Evolutionary conservation across 2,797 vertebrate genomes (phyloP).

Genomic region (Alectoris magna): DNA sequence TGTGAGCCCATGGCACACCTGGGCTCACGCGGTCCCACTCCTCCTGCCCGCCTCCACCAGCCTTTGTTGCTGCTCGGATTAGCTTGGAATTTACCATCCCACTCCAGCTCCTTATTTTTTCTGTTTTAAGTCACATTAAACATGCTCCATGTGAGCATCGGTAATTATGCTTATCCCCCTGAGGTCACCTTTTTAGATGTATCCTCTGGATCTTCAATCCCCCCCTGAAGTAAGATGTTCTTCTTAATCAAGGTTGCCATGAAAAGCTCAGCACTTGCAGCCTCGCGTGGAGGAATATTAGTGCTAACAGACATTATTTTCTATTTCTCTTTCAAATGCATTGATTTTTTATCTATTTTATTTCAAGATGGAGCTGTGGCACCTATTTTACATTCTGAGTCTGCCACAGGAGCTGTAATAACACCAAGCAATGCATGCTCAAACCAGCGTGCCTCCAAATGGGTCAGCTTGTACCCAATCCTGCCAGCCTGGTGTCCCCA

Average conservation of each 20-base stretch:
- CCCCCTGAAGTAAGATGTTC: background rate
- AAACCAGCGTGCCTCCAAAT: background rate
- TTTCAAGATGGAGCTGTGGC: constrained; percentile 1
- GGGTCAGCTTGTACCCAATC: background rate
- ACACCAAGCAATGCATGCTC: background rate
- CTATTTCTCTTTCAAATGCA: constrained; percentile 52
- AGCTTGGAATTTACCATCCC: background rate
- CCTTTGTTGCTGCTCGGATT: background rate
- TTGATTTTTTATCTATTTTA: constrained; percentile 45
- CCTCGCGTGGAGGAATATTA: background rate
- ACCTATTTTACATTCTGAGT: constrained; percentile 42
- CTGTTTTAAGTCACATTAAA: background rate
- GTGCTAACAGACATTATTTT: constrained; percentile 15
- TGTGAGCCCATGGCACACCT: background rate
- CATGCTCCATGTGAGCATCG: background rate
- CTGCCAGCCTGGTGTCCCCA: constrained; percentile 13
- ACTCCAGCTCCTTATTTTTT: background rate
- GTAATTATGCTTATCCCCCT: background rate
- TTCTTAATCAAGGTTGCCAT: background rate
- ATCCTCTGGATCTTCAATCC: background rate
- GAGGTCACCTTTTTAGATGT: background rate
- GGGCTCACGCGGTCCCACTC: background rate
- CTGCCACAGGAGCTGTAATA: background rate
- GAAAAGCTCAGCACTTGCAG: constrained; percentile 15
- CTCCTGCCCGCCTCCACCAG: background rate